These are phyloP conservation scores for Nycteola revayana DNA, from an alignment of 2,888 invertebrate species.

Conservation along the genomic window DNA sequence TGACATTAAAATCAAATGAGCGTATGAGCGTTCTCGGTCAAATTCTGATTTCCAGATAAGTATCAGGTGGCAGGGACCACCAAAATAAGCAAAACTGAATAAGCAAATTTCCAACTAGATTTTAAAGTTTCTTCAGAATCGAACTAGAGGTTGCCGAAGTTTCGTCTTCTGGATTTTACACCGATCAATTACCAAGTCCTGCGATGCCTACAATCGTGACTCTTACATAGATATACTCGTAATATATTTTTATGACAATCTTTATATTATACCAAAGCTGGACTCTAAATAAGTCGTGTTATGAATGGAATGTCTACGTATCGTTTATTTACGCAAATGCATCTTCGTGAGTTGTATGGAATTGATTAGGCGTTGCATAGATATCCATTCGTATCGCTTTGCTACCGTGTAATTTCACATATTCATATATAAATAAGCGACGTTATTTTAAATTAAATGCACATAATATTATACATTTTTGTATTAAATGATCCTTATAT, in stretches of 20 bases:
- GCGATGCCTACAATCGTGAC: slow-evolving; percentile 30
- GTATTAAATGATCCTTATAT: too few relatives aligned
- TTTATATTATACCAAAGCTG: slow-evolving; percentile 31
- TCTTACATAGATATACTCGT: slow-evolving; percentile 12
- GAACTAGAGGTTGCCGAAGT: too few relatives aligned
- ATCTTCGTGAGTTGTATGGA: slow-evolving; percentile 39
- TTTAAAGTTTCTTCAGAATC: too few relatives aligned
- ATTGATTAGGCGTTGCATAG: slow-evolving; percentile 45
- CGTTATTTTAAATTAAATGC: neutral
- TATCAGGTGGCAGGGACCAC: too few relatives aligned
- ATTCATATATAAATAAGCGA: slow-evolving; percentile 27
- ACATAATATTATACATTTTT: too few relatives aligned
- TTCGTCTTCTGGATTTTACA: too few relatives aligned
- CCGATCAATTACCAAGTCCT: too few relatives aligned
- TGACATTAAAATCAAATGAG: too few relatives aligned
- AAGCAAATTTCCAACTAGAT: too few relatives aligned
- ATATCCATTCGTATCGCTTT: slow-evolving; percentile 29
- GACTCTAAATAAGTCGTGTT: slow-evolving; percentile 43
- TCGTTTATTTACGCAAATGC: slow-evolving; percentile 54
- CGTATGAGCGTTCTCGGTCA: too few relatives aligned
- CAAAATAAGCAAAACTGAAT: too few relatives aligned
- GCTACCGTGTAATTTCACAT: slow-evolving; percentile 39
- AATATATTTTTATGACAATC: slow-evolving; percentile 31
- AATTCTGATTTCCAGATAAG: too few relatives aligned
- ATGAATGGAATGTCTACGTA: slow-evolving; percentile 50